These are phyloP conservation scores for Drosophila multiciliata DNA, from an alignment of 2,888 invertebrate species.

Conservation along the genomic window DNA sequence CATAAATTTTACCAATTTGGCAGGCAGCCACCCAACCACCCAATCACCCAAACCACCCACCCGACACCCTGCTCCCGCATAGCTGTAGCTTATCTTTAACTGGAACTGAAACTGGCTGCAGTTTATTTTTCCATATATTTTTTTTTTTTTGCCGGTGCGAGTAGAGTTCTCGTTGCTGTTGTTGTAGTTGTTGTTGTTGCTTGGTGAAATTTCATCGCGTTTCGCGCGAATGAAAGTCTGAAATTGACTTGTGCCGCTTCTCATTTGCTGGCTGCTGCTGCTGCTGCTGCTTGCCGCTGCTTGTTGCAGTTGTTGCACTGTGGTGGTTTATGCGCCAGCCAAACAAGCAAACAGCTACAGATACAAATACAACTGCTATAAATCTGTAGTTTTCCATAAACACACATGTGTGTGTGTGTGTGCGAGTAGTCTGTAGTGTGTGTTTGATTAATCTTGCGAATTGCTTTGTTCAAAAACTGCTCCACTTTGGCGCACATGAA, in stretches of 20 bases:
- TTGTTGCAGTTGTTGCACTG: constrained; percentile 21
- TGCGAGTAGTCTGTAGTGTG: constrained; percentile 34
- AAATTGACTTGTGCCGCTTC: constrained; percentile 82
- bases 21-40: constrained; percentile 46
- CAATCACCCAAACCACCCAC: constrained; percentile 34
- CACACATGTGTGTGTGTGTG: constrained; percentile 31
- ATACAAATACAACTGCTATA: constrained; percentile 17
- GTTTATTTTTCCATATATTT: not conserved
- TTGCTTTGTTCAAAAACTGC: constrained; percentile 82
- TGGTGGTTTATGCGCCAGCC: constrained; percentile 69
- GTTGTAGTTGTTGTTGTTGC: constrained; percentile 31
- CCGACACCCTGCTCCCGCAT: constrained; percentile 12
- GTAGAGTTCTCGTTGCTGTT: constrained; percentile 42
- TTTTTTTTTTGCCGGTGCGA: constrained; percentile 27
- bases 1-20: constrained; percentile 69
- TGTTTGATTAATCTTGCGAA: constrained; percentile 80
- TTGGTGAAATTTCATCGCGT: constrained; percentile 82
- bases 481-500: constrained; percentile 80
- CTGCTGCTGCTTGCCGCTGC: constrained; percentile 30
- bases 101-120: constrained; percentile 43
- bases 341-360: constrained; percentile 39
- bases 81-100: constrained; percentile 15
- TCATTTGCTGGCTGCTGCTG: constrained; percentile 63
- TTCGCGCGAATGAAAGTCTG: constrained; percentile 83
- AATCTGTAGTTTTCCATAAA: constrained; percentile 38